phyloP scores from a whole-genome alignment of 1,140 invertebrate species.

The Epicauta chinensis region DNA sequence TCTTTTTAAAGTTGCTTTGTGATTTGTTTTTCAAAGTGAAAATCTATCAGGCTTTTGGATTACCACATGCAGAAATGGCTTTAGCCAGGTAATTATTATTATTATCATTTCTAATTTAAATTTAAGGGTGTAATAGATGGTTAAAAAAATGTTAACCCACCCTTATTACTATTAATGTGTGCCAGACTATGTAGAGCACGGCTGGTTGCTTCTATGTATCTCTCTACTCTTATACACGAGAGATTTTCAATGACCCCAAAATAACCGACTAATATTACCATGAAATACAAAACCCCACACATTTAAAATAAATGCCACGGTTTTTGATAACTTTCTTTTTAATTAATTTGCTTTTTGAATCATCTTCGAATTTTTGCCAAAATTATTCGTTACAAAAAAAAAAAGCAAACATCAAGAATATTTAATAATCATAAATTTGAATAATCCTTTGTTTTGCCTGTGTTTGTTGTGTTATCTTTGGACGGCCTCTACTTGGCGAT shows the following conservation, averaged over 20 bases:
- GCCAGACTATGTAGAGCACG: constrained; percentile 32
- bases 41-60: constrained; percentile 18
- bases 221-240: constrained; percentile 8
- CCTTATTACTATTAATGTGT: constrained; percentile 23
- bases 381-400: too few species aligned
- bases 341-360: too few species aligned
- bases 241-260: constrained; percentile 35
- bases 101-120: constrained; percentile 1
- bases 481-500: too few species aligned
- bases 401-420: too few species aligned
- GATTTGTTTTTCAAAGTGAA: too few species aligned
- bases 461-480: too few species aligned
- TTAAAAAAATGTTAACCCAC: constrained; percentile 16
- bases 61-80: constrained; percentile 31
- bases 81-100: constrained; percentile 24
- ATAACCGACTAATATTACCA: constrained; percentile 26
- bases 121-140: not conserved
- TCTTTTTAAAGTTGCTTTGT: too few species aligned
- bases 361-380: too few species aligned
- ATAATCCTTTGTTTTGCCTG: too few species aligned
- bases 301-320: constrained; percentile 21
- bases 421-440: too few species aligned
- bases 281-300: constrained; percentile 13
- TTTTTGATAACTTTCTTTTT: constrained; percentile 8
- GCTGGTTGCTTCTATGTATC: constrained; percentile 27